Base-by-base conservation (phyloP, 2,888 invertebrate genomes). In the Folsomia manolachei region DNA sequence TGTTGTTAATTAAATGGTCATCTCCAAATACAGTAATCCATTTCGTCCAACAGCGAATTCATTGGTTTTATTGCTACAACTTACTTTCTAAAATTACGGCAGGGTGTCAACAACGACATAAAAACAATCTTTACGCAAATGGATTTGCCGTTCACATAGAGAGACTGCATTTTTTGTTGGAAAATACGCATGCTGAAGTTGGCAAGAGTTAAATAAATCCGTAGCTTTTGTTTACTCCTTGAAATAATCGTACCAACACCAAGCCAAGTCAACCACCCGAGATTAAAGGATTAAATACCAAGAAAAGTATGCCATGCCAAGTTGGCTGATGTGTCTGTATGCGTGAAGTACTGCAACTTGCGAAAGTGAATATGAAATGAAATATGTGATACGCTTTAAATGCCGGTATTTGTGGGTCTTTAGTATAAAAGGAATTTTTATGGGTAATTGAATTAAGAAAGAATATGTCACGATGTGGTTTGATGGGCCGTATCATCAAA, bases 401-500 rank as follows among this genome's bases (percentile, higher is more conserved):
- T n/a, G 56, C 56, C n/a, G 19, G 19, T 56, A 19, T 56, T 56
- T 56, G 19, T 51, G 19, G 56, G 19, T 19, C 11, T 56, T 18
- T 56, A 21, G 21, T 56, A 56, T 18, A 56, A 4, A 4, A 56
- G 21, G 56, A 56, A 56, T 56, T 56, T 56, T 56, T 56, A 18
- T 21, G 56, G 18, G 19, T 56, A 56, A 56, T 56, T 56, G 56
- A 56, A 56, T 56, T 56, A 56, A 56, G 56, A 21, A 18, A 19
- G 56, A 56, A 56, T 21, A 56, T 56, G 56, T 56, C 56, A 56
- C 7, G 56, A 56, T 56, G 56, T 56, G n/a, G 21, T 56, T 56
- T 56, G 56, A 56, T 56, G 56, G 21, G 21, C 56, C 56, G 56
- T 56, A 56, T 56, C 56, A 56, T 56, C 56, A 56, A 56, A 56